These are phyloP conservation scores for Neotragus pygmaeus DNA, from an alignment of 2,113 vertebrate species.

Conservation along the genomic window DNA sequence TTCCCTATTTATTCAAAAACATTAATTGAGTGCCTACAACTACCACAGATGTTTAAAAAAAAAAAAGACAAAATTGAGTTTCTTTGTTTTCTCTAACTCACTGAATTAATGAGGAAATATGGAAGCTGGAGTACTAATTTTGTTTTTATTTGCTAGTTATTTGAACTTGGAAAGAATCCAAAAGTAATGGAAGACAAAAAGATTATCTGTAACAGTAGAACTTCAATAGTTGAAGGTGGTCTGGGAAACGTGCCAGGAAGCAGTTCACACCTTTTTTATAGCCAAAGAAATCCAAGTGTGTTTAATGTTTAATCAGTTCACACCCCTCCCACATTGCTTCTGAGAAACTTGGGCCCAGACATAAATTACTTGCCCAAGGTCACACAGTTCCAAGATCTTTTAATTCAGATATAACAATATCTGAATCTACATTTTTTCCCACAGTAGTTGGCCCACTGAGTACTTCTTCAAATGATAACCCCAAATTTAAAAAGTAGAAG, in stretches of 20 bases:
- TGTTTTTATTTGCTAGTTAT: conserved; percentile 10
- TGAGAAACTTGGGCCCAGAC: background rate
- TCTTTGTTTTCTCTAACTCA: conserved; percentile 1
- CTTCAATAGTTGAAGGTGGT: background rate
- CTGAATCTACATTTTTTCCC: background rate
- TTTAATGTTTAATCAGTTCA: background rate
- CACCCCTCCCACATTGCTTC: background rate
- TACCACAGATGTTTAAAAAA: background rate
- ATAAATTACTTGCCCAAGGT: background rate
- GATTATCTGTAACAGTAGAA: background rate
- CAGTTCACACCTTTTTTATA: background rate
- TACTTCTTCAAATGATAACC: background rate
- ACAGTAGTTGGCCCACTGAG: background rate
- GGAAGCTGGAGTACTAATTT: background rate
- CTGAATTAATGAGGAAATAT: conserved; percentile 37
- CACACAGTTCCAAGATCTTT: background rate
- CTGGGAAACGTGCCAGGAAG: background rate
- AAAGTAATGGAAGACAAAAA: background rate
- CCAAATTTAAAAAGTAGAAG: background rate
- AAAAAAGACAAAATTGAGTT: background rate
- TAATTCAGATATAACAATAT: background rate
- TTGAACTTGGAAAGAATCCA: conserved; percentile 27
- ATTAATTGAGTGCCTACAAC: background rate
- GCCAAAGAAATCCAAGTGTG: background rate
- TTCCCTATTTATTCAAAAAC: background rate